Conservation (phyloP, 2,113 vertebrate genomes). For the Odocoileus virginianus region DNA sequence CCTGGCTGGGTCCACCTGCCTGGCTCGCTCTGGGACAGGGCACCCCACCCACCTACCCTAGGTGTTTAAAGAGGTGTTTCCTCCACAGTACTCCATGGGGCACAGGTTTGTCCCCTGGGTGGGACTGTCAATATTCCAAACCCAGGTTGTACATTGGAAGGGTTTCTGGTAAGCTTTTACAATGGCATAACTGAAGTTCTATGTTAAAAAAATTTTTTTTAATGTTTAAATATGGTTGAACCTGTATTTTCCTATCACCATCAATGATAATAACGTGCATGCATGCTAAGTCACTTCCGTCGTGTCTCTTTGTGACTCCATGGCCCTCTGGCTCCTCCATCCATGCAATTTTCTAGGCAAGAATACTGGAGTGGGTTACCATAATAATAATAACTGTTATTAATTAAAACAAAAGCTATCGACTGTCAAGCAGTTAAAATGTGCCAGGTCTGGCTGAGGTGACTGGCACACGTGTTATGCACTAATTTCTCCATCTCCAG, state of each 20-base stretch:
- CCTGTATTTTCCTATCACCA: not conserved
- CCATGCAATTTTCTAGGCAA: not conserved
- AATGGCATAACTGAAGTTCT: not conserved
- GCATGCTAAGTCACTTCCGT: rapidly evolving
- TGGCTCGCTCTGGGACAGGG: not conserved
- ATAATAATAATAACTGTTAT: not conserved
- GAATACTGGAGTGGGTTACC: not conserved
- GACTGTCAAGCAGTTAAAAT: not conserved
- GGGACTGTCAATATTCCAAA: not conserved
- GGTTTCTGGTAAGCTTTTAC: not conserved
- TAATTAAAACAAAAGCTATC: not conserved
- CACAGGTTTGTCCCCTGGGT: no score
- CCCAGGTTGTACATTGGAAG: not conserved
- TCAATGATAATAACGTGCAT: not conserved
- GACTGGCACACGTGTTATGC: rapidly evolving
- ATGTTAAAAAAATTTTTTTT: not conserved
- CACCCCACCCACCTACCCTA: not conserved
- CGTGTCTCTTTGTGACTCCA: not conserved
- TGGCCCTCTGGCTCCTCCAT: not conserved
- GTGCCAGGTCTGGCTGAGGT: rapidly evolving
- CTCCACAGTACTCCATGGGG: not conserved
- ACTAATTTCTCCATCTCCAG: not conserved
- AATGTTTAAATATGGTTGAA: not conserved
- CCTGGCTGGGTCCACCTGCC: not conserved
- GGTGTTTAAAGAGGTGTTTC: not conserved